Conservation (phyloP, 2,797 vertebrate species). For the Spinus olivaceus region DNA sequence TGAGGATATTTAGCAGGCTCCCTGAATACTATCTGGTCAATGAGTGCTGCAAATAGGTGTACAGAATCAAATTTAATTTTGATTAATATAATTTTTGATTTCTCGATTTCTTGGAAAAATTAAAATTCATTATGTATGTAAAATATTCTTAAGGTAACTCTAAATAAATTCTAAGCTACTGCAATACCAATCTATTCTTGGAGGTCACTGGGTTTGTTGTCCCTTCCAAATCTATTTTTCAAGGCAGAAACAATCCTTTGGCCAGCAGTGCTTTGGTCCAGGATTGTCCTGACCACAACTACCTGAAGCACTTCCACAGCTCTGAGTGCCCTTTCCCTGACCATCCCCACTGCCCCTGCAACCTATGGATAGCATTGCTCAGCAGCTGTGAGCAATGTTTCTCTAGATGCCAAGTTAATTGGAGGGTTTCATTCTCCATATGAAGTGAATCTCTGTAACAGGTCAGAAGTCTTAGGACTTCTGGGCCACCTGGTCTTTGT, state of each 20-base stretch:
- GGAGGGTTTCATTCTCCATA: background rate
- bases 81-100: background rate
- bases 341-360: background rate
- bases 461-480: background rate
- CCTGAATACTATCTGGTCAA: background rate
- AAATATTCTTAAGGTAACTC: background rate
- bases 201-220: background rate
- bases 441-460: background rate
- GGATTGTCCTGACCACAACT: background rate
- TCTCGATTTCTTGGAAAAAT: background rate
- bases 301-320: background rate
- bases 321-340: background rate
- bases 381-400: background rate
- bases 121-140: background rate
- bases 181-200: background rate
- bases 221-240: background rate
- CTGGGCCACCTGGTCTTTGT: background rate
- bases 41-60: background rate
- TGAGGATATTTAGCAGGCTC: background rate
- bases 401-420: background rate
- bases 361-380: accelerated
- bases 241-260: background rate
- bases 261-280: background rate
- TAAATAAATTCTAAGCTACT: background rate
- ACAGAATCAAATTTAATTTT: background rate